Conservation (phyloP, 2,113 vertebrate genomes). For the Motacilla alba region DNA sequence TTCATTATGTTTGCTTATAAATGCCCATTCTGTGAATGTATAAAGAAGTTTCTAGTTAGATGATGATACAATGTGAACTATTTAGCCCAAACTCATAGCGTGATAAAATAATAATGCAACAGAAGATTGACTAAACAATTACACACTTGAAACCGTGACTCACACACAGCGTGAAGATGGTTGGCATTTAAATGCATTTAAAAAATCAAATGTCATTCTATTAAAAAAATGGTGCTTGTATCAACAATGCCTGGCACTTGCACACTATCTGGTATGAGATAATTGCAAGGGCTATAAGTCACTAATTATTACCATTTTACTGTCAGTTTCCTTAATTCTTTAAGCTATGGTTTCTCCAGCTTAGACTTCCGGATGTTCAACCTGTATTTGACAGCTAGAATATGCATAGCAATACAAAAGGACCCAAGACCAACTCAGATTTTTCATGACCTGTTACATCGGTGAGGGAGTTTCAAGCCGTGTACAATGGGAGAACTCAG, state of each 20-base stretch:
- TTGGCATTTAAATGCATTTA: constrained; percentile 41
- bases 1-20: background rate
- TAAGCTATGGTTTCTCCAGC: background rate
- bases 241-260: constrained; percentile 21
- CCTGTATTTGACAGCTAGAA: background rate
- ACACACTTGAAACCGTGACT: constrained; percentile 41
- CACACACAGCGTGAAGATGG: constrained; percentile 29
- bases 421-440: background rate
- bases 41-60: background rate
- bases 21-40: background rate
- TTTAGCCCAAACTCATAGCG: background rate
- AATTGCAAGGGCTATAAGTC: background rate
- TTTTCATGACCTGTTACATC: background rate
- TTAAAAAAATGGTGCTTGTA: background rate
- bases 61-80: background rate
- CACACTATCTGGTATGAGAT: background rate
- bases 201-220: constrained; percentile 32
- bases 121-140: constrained; percentile 51
- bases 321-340: background rate
- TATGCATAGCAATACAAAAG: background rate
- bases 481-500: background rate
- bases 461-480: background rate
- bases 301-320: background rate
- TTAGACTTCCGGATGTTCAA: background rate
- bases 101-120: constrained; percentile 1